Evolutionary conservation across 2,113 vertebrate species (phyloP).

Genomic region (Probosciger aterrimus): DNA sequence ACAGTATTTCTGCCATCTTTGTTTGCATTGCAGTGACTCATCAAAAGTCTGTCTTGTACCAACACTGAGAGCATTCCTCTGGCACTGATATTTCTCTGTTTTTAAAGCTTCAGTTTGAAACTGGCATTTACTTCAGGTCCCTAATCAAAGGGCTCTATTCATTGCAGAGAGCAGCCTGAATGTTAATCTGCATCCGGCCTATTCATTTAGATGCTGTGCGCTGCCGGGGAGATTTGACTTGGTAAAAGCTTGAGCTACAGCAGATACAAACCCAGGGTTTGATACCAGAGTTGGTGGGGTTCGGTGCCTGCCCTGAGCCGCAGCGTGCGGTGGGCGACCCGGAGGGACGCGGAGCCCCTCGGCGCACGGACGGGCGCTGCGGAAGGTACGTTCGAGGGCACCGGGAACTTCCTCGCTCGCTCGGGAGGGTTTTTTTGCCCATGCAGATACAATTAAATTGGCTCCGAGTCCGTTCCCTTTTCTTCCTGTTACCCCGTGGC

Average conservation of each 20-base stretch:
- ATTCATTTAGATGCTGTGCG: slow-evolving; percentile 79
- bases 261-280: slow-evolving; percentile 50
- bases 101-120: slow-evolving; percentile 76
- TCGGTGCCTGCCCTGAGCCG: neutral
- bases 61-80: slow-evolving; percentile 81
- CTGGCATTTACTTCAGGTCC: slow-evolving; percentile 77
- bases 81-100: slow-evolving; percentile 75
- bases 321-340: neutral
- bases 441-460: slow-evolving; percentile 50
- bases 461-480: slow-evolving; percentile 39
- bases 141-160: slow-evolving; percentile 84
- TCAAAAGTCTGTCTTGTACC: slow-evolving; percentile 85
- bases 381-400: slow-evolving; percentile 52
- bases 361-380: neutral
- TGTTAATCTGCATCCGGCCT: slow-evolving; percentile 81
- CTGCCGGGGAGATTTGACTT: slow-evolving; percentile 75
- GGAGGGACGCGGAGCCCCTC: neutral
- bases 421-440: neutral
- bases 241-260: slow-evolving; percentile 72
- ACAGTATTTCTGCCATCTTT: slow-evolving; percentile 86
- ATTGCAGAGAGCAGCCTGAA: slow-evolving; percentile 77
- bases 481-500: slow-evolving; percentile 59
- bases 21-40: slow-evolving; percentile 86
- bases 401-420: slow-evolving; percentile 28
- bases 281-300: neutral